Conservation (phyloP, 1,140 invertebrate species). For the Brachystomella parvula region DNA sequence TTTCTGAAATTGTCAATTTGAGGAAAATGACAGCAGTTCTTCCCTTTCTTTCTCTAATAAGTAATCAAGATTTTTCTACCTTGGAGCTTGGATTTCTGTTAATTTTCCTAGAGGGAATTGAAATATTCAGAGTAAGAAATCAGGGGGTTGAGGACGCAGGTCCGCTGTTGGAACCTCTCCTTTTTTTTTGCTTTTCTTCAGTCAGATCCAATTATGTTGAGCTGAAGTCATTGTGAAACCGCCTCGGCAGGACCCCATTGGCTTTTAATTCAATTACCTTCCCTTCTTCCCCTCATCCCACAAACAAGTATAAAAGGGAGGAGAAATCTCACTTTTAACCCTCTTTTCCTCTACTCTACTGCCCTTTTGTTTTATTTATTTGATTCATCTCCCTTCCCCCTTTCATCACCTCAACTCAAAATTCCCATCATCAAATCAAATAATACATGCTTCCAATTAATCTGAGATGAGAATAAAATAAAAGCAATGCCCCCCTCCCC, state of each 20-base stretch:
- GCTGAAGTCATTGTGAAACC: constrained; percentile 33
- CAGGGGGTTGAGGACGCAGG: not conserved
- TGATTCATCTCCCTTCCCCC: no score
- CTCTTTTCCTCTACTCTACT: not conserved
- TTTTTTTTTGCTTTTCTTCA: constrained; percentile 20
- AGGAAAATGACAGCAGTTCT: no score
- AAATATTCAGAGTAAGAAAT: no score
- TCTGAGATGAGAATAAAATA: not conserved
- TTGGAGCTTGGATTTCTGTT: no score
- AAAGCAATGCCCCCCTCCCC: not conserved
- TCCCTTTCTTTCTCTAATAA: no score
- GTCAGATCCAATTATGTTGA: constrained; percentile 38
- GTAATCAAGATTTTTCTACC: not conserved
- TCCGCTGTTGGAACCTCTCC: not conserved
- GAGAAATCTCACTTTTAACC: not conserved
- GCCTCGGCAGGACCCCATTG: constrained; percentile 34
- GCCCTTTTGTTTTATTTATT: not conserved
- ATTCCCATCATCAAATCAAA: constrained; percentile 7
- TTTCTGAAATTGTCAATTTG: no score
- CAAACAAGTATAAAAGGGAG: constrained; percentile 1
- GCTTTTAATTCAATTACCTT: constrained; percentile 36
- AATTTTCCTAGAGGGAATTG: no score
- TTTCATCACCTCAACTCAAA: not conserved
- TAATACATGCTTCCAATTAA: not conserved
- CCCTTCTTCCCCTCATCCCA: constrained; percentile 9